Evolutionary conservation across 2,113 vertebrate species (phyloP), one percentile per base, ranked within the genome.

Genomic region (Protobothrops flavoviridis): DNA sequence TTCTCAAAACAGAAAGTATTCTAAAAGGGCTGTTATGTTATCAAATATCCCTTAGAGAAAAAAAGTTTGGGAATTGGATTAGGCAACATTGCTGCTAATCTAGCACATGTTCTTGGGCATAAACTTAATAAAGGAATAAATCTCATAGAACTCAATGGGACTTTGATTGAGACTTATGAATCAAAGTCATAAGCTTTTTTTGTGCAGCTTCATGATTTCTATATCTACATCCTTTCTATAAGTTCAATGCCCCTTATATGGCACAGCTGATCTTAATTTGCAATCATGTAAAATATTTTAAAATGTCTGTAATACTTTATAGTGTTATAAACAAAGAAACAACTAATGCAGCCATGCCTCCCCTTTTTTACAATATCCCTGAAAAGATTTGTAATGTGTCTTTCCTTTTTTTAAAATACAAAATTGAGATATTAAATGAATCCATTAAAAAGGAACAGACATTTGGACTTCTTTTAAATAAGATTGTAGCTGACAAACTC

Each of bases 401-500:
- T 69, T 74, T 85, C 48, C 6, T 57, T 29, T 43, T 21, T 39
- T 56, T 9, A 1, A 59, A 96, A 96, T 26, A 15, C 2, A 59
- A 43, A 15, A 43, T 61, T 26, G 6, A 59, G 24, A 24, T 59
- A 39, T 1, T 39, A 45, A 59, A 61, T 89, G 43, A 59, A 89
- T 53, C 52, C 24, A 53, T 3, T 39, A 56, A 39, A 17, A 39
- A 56, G 21, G 10, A 57, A 29, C 85, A 96, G 96, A 97, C 95
- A 85, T 96, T 95, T 93, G 74, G 96, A 97, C 97, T 95, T 96
- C 93, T 96, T 97, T 97, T 94, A 96, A 97, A 97, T 94, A 96
- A 96, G 95, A 97, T 96, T 97, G 94, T 95, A 97, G 97, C 97
- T 91, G 96, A 97, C 97, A 98, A 97, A 97, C 96, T 92, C 96